These are phyloP conservation scores for Cotesia vestalis DNA, from an alignment of 1,140 invertebrate genomes.

Conservation along the genomic window DNA sequence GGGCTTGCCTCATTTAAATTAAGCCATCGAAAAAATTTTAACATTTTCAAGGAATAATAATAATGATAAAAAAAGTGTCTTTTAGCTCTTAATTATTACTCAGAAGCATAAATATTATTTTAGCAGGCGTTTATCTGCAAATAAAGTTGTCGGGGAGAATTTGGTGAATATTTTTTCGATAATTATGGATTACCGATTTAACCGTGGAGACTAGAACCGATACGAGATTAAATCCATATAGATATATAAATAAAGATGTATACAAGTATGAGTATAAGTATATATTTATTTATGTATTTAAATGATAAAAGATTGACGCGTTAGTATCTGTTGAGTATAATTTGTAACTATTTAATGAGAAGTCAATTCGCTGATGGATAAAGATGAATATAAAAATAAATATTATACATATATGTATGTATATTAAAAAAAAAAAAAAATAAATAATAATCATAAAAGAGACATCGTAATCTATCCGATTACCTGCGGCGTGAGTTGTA, in stretches of 20 bases:
- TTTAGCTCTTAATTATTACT: no score
- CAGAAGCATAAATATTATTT: background rate
- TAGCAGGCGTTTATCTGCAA: background rate
- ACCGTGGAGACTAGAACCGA: constrained; percentile 22
- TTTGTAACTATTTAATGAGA: constrained; percentile 39
- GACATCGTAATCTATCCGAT: constrained; percentile 23
- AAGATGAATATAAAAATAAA: constrained; percentile 3
- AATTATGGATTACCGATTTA: constrained; percentile 36
- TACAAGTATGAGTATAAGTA: constrained; percentile 1
- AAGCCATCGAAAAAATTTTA: no score
- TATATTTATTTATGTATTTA: background rate
- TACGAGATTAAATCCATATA: constrained; percentile 24
- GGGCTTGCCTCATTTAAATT: no score
- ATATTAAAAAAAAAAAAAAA: constrained; percentile 6
- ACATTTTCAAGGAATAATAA: no score
- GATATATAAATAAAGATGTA: constrained; percentile 7
- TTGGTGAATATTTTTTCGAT: constrained; percentile 34
- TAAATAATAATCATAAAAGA: constrained; percentile 3
- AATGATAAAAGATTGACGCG: background rate
- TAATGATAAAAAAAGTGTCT: no score
- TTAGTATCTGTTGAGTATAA: constrained; percentile 18
- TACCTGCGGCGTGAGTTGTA: constrained; percentile 1
- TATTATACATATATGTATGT: background rate
- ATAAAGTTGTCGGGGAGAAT: constrained; percentile 9
- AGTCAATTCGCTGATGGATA: constrained; percentile 28